These are phyloP conservation scores for Drosophila malerkotliana DNA, from an alignment of 1,140 invertebrate genomes.

Conservation along the genomic window DNA sequence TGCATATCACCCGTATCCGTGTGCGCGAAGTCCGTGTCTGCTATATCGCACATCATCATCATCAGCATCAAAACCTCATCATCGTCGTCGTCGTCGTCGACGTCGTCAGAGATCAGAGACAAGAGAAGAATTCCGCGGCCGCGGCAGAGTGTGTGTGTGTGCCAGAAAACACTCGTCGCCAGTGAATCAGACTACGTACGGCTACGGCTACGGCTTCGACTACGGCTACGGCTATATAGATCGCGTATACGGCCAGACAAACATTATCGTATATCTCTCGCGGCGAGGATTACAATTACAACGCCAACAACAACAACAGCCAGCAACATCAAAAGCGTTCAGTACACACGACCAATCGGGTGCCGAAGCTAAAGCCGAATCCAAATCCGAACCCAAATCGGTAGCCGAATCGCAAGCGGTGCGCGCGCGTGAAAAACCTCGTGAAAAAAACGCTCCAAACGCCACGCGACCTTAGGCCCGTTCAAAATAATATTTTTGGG, in stretches of 20 bases:
- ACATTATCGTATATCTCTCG: conserved; percentile 73
- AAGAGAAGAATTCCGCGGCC: conserved; percentile 8
- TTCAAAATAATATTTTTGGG: conserved; percentile 25
- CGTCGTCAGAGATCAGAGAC: conserved; percentile 47
- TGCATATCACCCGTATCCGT: conserved; percentile 22
- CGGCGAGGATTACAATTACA: conserved; percentile 79
- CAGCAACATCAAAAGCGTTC: conserved; percentile 22
- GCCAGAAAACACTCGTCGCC: conserved; percentile 70
- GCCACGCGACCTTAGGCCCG: conserved; percentile 74
- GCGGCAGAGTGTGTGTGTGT: conserved; percentile 39
- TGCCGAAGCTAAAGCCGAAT: conserved; percentile 55
- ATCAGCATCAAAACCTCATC: conserved; percentile 55
- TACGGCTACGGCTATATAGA: conserved; percentile 68
- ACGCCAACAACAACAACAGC: conserved; percentile 37
- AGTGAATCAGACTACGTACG: conserved; percentile 72
- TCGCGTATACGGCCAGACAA: conserved; percentile 79
- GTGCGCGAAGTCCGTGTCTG: conserved; percentile 69
- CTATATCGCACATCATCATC: conserved; percentile 78
- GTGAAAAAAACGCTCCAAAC: conserved; percentile 56
- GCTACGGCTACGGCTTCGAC: conserved; percentile 28
- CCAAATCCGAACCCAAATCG: conserved; percentile 36
- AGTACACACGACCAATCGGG: conserved; percentile 43
- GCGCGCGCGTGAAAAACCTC: conserved; percentile 74
- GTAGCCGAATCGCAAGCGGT: conserved; percentile 49
- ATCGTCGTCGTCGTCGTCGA: conserved; percentile 40